Base-by-base conservation (phyloP, 2,888 invertebrate genomes). In the Gastrophysa polygoni region DNA sequence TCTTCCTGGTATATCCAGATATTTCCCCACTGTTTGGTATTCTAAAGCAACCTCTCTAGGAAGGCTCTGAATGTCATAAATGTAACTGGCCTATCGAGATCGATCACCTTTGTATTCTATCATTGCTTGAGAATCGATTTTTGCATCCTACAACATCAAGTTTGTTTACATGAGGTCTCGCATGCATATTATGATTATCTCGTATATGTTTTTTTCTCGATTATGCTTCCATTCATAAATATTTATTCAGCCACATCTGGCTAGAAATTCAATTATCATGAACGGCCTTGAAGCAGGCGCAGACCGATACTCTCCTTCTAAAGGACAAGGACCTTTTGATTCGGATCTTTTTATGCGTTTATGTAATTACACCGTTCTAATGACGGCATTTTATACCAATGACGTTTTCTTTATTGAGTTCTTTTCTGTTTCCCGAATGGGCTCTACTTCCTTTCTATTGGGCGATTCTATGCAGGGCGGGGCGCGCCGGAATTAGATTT, bases 341-440 rank as follows among this genome's bases (percentile, higher is more conserved):
- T 32, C 34, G 11, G 29, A 32, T 29, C 29, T 50, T 32, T 17
- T 34, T 16, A 50, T 18, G 29, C 34, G 32, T 50, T 20, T 17
- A 50, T 20, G 38, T 38, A 38, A 38, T 38, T 38, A 38, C 14
- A 8, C 55, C 29, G 24, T 47, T 59, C 57, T 61, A 60, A 66
- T 60, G 62, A 63, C 52, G 57, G 58, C 57, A 44, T 61, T 65
- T 62, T 52, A 59, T 62, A 47, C 57, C 18, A 62, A 59, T 57
- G 57, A 57, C 55, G 59, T 60, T 59, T 60, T 38, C 57, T 61
- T 55, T 61, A 61, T 58, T 64, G 28, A 58, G 29, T 58, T 61
- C 59, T 32, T 44, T 59, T 32, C 32, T 32, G 32, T 11, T 3
- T 2, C 10, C 32, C 4, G 32, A 32, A 32, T 32, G 11, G 32